phyloP scores from a whole-genome alignment of 2,113 vertebrate species.

The Rhinogobius similis region DNA sequence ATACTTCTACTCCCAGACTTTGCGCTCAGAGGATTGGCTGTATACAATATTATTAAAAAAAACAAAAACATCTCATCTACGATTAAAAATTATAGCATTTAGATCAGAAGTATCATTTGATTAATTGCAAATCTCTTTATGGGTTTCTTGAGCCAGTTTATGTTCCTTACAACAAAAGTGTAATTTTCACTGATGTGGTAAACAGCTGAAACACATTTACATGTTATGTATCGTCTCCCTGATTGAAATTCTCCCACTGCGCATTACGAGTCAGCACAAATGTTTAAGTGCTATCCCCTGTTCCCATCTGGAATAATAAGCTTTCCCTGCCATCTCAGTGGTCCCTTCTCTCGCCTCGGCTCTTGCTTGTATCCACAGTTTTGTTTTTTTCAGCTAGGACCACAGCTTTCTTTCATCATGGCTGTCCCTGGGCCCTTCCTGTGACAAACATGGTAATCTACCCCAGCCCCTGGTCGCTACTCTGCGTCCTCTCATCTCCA shows the following conservation, averaged over 20 bases:
- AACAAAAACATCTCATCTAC: too few species aligned
- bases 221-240: constrained; percentile 44
- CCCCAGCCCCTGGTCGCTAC: constrained; percentile 20
- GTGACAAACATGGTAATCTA: constrained; percentile 42
- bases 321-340: constrained; percentile 39
- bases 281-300: constrained; percentile 57
- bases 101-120: too few species aligned
- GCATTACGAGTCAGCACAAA: constrained; percentile 55
- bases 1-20: too few species aligned
- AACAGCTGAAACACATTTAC: constrained; percentile 44
- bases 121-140: too few species aligned
- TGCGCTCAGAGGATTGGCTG: too few species aligned
- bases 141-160: too few species aligned
- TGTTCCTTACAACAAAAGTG: too few species aligned
- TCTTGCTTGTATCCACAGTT: constrained; percentile 25
- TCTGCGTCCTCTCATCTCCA: constrained; percentile 32
- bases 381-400: constrained; percentile 29
- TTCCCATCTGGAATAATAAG: constrained; percentile 61
- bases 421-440: constrained; percentile 16
- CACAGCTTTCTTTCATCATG: constrained; percentile 16
- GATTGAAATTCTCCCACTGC: constrained; percentile 60
- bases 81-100: too few species aligned
- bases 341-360: constrained; percentile 42
- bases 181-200: constrained; percentile 13
- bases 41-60: too few species aligned